phyloP scores from a whole-genome alignment of 2,113 vertebrate species.

The Gymnocephalus cernua region DNA sequence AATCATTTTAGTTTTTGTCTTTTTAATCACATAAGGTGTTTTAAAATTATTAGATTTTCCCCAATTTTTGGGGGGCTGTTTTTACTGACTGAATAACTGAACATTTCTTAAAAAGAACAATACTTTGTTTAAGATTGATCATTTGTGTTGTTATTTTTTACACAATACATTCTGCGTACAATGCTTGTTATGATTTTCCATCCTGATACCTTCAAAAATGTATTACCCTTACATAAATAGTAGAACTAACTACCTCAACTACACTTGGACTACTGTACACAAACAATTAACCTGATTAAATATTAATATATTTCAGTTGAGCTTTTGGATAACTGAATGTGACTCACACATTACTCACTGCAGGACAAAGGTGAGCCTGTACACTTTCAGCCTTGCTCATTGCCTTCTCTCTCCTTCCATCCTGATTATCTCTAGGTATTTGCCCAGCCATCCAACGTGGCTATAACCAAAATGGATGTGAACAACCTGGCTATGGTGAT shows the following conservation, averaged over 20 bases:
- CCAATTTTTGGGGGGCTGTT: too few relatives aligned
- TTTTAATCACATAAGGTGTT: too few relatives aligned
- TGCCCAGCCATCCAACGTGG: slow-evolving; percentile 91
- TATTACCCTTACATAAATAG: neutral
- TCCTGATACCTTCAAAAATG: neutral
- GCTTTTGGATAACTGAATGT: neutral
- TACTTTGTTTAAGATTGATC: neutral
- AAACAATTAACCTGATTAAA: neutral
- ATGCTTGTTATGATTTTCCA: neutral
- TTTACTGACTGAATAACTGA: neutral
- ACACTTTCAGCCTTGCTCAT: neutral
- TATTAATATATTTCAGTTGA: neutral
- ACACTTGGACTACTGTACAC: too few relatives aligned
- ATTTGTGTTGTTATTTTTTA: neutral
- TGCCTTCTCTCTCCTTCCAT: neutral
- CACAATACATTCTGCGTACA: too few relatives aligned
- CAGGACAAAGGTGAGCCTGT: slow-evolving; percentile 28
- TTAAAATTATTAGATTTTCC: too few relatives aligned
- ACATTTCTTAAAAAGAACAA: neutral
- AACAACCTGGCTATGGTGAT: slow-evolving; percentile 96
- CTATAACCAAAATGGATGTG: slow-evolving; percentile 94
- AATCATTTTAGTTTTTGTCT: too few relatives aligned
- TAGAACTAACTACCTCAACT: neutral
- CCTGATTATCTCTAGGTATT: slow-evolving; percentile 84
- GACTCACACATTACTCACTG: slow-evolving; percentile 1